Evolutionary conservation across 2,888 invertebrate species (phyloP).

Genomic region (Drosophila anceps): DNA sequence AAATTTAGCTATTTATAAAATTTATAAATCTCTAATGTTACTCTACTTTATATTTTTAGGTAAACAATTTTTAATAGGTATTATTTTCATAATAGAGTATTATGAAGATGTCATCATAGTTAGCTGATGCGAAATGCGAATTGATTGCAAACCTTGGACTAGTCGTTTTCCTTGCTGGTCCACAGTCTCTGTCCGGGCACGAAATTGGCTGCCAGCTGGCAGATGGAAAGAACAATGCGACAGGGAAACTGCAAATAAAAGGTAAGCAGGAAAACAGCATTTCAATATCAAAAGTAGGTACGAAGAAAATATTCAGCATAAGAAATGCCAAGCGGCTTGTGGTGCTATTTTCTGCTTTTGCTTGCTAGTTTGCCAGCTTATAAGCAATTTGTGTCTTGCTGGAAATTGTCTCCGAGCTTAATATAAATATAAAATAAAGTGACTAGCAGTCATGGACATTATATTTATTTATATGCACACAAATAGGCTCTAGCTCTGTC

Average conservation of each 20-base stretch:
- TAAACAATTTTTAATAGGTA: background rate
- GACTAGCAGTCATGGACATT: slow-evolving; percentile 22
- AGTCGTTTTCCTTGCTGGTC: slow-evolving; percentile 25
- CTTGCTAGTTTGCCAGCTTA: slow-evolving; percentile 14
- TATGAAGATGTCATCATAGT: slow-evolving; percentile 3
- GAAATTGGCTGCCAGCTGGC: slow-evolving; percentile 45
- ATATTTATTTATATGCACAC: slow-evolving; percentile 19
- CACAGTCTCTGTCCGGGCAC: slow-evolving; percentile 11
- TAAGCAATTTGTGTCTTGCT: slow-evolving; percentile 48
- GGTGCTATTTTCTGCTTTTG: slow-evolving; percentile 23
- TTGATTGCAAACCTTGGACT: slow-evolving; percentile 46
- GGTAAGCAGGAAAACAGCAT: slow-evolving; percentile 39
- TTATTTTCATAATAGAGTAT: slow-evolving; percentile 1
- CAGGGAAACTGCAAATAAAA: slow-evolving; percentile 54
- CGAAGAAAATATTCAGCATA: slow-evolving; percentile 6
- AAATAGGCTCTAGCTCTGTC: background rate
- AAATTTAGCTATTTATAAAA: background rate
- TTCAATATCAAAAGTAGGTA: slow-evolving; percentile 41
- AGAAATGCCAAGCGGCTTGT: slow-evolving; percentile 36
- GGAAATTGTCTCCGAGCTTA: slow-evolving; percentile 7
- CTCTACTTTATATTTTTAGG: too few species aligned
- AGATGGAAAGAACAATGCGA: slow-evolving; percentile 41
- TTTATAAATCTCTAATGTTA: too few species aligned
- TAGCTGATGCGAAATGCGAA: slow-evolving; percentile 26
- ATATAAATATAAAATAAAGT: slow-evolving; percentile 42